A percentile compares a stretch with the other conserved stretches of the same genome.
Conservation (phyloP, 2,888 invertebrate species). For the Rapana venosa region DNA sequence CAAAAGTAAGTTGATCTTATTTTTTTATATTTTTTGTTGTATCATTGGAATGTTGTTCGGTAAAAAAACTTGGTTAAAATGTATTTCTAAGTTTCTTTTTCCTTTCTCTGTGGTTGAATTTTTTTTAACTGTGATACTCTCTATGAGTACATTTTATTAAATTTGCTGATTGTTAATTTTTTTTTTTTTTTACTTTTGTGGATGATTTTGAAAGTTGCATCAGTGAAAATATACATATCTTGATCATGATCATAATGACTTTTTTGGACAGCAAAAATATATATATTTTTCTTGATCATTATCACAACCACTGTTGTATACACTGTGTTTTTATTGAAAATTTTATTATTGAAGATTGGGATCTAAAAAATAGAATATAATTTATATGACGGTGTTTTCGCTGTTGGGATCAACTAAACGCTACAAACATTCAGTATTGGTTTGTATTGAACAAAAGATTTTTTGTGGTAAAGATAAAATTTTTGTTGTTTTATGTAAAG, state of each 20-base stretch:
- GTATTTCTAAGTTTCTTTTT: too few species aligned
- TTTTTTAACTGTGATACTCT: background rate
- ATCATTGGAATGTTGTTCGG: too few species aligned
- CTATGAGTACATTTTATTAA: background rate
- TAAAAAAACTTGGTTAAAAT: too few species aligned
- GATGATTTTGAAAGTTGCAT: background rate
- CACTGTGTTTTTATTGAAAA: background rate
- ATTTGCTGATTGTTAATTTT: background rate
- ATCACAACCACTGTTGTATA: too few species aligned
- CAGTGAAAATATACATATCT: too few species aligned
- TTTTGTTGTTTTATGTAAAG: background rate
- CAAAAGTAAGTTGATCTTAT: constrained; percentile 17
- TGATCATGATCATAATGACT: too few species aligned
- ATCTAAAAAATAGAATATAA: background rate
- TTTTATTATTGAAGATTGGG: background rate
- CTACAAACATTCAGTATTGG: background rate
- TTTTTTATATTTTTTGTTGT: background rate
- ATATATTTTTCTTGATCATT: too few species aligned
- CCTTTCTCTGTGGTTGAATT: too few species aligned
- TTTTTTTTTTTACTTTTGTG: background rate
- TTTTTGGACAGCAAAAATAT: too few species aligned
- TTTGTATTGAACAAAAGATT: background rate
- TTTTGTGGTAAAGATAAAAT: background rate
- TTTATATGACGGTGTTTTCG: background rate
- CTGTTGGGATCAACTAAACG: background rate